Percentiles rank a stretch among this genome's conserved stretches.
phyloP scores from a whole-genome alignment of 2,888 invertebrate genomes.

The Clivina fossor region DNA sequence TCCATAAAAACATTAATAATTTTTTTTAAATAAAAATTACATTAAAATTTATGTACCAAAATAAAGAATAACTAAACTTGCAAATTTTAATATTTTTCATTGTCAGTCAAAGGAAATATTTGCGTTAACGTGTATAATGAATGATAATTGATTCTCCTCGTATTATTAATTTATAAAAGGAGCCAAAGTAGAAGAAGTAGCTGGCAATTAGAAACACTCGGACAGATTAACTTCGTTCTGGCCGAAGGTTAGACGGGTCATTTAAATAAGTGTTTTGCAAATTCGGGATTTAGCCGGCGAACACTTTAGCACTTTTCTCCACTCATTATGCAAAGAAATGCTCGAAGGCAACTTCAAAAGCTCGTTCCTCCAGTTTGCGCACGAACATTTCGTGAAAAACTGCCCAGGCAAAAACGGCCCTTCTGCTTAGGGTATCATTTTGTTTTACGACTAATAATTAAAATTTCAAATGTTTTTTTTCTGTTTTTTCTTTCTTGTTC shows the following conservation, averaged over 20 bases:
- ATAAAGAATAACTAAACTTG: too few species aligned
- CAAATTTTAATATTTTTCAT: too few species aligned
- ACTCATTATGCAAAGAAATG: slow-evolving; percentile 30
- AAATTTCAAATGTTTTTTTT: slow-evolving; percentile 24
- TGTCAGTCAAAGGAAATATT: too few species aligned
- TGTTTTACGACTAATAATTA: slow-evolving; percentile 31
- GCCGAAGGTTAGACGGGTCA: slow-evolving; percentile 40
- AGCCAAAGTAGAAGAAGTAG: slow-evolving; percentile 12
- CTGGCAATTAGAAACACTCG: slow-evolving; percentile 23
- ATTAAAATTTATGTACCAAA: too few species aligned
- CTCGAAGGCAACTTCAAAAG: slow-evolving; percentile 30
- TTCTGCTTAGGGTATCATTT: slow-evolving; percentile 20
- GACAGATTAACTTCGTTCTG: slow-evolving; percentile 22
- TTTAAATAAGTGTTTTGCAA: slow-evolving; percentile 50
- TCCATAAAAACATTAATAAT: too few species aligned
- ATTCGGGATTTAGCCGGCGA: slow-evolving; percentile 39
- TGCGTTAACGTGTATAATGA: too few species aligned
- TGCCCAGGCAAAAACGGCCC: slow-evolving; percentile 11
- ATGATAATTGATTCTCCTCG: too few species aligned
- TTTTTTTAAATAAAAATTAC: too few species aligned
- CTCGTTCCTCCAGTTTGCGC: slow-evolving; percentile 17
- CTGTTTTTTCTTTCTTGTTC: neutral
- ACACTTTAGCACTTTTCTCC: slow-evolving; percentile 28
- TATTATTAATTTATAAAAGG: slow-evolving; percentile 18
- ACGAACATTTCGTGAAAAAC: slow-evolving; percentile 25